Evolutionary conservation across 2,113 vertebrate genomes (phyloP), one percentile per base, ranked within the genome.

Genomic region (Pelecanoides urinatrix): DNA sequence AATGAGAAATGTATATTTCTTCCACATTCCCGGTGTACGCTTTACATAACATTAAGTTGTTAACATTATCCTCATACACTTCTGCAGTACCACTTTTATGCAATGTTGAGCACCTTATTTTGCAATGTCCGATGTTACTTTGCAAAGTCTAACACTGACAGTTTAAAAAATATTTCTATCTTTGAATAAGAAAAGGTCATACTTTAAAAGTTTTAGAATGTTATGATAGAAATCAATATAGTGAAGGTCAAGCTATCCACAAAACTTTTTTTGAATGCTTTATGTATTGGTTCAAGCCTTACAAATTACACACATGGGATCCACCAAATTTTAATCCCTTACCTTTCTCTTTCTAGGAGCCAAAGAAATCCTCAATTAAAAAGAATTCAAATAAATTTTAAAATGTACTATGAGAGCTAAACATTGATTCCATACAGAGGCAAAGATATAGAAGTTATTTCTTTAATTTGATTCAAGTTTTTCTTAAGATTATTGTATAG

Each of bases 151-250:
- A 90, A 94, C 68, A 71, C 2, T 96, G 86, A 96, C 94, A 92
- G 78, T 58, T 93, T 85, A 67, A 14, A 89, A 88, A 96, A 63
- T 94, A 93, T 95, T 97, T 92, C 87, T 97, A 66, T 97, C 84
- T 97, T 97, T 97, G 34, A 73, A 93, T 80, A 96, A 91, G 86
- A 86, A 97, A 98, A 98, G 92, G 84, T 97, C 92, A 93, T 82
- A 38, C 45, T 89, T 98, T 94, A 89, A 87, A 97, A 95, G 66
- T 97, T 97, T 93, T 95, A 97, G 94, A 96, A 90, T 27, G 73
- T 84, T 97, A 75, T 97, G 92, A 95, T 97, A 96, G 86, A 97
- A 98, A 98, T 97, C 95, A 97, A 97, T 96, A 94, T 66, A 94
- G 61, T 87, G 94, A 98, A 98, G 95, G 95, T 97, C 92, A 96